A percentile compares a stretch with the other conserved stretches of the same genome.
These are phyloP conservation scores for Bagarius yarrelli DNA, from an alignment of 2,113 vertebrate genomes.

Conservation along the genomic window DNA sequence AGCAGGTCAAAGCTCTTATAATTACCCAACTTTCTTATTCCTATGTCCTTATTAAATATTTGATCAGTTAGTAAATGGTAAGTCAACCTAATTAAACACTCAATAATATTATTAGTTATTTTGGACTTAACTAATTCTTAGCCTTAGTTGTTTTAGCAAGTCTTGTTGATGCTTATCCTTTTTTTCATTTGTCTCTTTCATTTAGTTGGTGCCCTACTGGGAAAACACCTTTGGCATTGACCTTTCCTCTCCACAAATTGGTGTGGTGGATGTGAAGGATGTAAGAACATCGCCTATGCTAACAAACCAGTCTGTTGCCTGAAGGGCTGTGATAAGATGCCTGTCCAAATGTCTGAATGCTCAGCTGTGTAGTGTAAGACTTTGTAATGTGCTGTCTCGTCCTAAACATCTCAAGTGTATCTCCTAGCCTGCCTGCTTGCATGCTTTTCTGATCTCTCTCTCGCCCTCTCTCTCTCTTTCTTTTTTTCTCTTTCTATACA, in stretches of 20 bases:
- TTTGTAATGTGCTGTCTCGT: slow-evolving; percentile 6
- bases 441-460: background rate
- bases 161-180: background rate
- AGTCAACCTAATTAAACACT: background rate
- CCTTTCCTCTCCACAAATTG: slow-evolving; percentile 84
- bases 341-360: slow-evolving; percentile 18
- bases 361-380: slow-evolving; percentile 26
- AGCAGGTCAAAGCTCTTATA: background rate
- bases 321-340: slow-evolving; percentile 26
- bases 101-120: background rate
- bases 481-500: background rate
- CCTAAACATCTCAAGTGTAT: background rate
- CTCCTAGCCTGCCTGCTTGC: background rate
- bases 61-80: background rate
- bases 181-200: background rate
- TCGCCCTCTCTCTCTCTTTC: background rate
- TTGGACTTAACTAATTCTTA: background rate
- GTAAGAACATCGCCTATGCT: slow-evolving; percentile 69
- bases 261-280: slow-evolving; percentile 86
- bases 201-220: slow-evolving; percentile 89
- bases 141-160: background rate
- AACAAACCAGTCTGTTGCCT: slow-evolving; percentile 26
- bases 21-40: background rate
- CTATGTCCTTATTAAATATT: background rate
- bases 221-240: slow-evolving; percentile 88